phyloP scores from a whole-genome alignment of 2,888 invertebrate genomes.

The Meiosimyza platycephala region DNA sequence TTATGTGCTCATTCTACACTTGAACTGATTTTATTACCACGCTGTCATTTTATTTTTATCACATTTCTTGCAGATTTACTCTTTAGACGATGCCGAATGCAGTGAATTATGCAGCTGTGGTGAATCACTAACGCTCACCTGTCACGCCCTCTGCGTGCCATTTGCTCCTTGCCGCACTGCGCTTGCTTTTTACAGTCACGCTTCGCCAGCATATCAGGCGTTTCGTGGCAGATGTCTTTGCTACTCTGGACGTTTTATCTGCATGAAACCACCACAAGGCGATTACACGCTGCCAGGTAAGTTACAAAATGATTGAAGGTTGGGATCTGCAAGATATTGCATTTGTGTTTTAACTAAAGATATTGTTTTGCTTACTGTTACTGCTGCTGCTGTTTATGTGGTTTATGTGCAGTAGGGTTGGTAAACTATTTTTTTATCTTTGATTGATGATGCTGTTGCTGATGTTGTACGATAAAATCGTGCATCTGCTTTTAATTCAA shows the following conservation, averaged over 20 bases:
- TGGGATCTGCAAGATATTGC: constrained; percentile 26
- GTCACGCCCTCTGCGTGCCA: constrained; percentile 90
- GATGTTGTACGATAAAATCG: constrained; percentile 23
- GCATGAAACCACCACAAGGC: constrained; percentile 85
- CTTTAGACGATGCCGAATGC: constrained; percentile 85
- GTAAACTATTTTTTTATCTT: constrained; percentile 8
- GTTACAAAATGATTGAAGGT: constrained; percentile 27
- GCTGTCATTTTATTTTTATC: background rate
- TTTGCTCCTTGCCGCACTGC: constrained; percentile 88
- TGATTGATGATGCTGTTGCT: constrained; percentile 29
- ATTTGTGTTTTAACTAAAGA: background rate
- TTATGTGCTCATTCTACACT: too few relatives aligned
- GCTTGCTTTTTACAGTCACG: constrained; percentile 90
- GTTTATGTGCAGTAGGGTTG: background rate
- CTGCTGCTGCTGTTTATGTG: background rate
- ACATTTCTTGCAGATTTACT: constrained; percentile 62
- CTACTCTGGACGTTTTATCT: constrained; percentile 91
- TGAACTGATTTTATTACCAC: background rate
- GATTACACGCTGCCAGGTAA: constrained; percentile 68
- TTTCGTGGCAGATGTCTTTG: constrained; percentile 90
- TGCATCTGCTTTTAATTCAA: constrained; percentile 10
- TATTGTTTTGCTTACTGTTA: background rate
- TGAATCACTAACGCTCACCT: constrained; percentile 79
- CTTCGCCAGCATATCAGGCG: constrained; percentile 90
- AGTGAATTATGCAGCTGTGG: constrained; percentile 91